Conservation (phyloP, 2,113 vertebrate species). For the Hepsetus odoe region DNA sequence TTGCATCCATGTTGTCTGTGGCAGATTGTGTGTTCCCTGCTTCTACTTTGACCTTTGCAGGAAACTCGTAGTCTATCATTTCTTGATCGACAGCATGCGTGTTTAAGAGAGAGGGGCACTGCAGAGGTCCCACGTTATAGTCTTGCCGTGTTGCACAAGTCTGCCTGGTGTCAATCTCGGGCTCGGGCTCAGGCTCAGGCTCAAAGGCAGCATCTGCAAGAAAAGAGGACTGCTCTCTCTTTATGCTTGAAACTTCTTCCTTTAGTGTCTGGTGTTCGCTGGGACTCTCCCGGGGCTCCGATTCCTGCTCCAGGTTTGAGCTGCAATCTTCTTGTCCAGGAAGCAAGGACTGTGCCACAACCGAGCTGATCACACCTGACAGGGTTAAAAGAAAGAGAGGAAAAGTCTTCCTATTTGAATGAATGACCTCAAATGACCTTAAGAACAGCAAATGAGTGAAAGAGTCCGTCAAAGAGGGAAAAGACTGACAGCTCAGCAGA, state of each 20-base stretch:
- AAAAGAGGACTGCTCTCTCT: slow-evolving; percentile 18
- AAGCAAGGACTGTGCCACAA: background rate
- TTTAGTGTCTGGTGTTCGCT: slow-evolving; percentile 3
- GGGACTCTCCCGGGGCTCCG: slow-evolving; percentile 14
- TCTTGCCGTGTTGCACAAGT: background rate
- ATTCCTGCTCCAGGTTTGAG: slow-evolving; percentile 15
- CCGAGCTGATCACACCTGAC: background rate
- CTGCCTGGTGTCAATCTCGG: too few relatives aligned
- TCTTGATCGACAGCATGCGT: slow-evolving; percentile 27
- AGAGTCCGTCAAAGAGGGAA: too few relatives aligned
- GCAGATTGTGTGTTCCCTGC: slow-evolving; percentile 13
- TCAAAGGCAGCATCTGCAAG: background rate
- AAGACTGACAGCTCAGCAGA: too few relatives aligned
- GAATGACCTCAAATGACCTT: background rate
- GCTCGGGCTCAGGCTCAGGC: too few relatives aligned
- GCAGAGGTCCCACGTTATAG: background rate
- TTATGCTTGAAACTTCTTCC: slow-evolving; percentile 24
- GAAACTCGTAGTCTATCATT: slow-evolving; percentile 34
- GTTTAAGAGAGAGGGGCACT: slow-evolving; percentile 8
- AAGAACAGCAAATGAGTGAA: background rate
- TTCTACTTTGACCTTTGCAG: slow-evolving; percentile 48
- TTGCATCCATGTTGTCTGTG: slow-evolving; percentile 22
- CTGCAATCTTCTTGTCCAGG: background rate
- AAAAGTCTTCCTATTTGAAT: too few relatives aligned
- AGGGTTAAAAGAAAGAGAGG: background rate